A percentile compares a stretch with the other conserved stretches of the same genome.
phyloP scores from a whole-genome alignment of 2,888 invertebrate species.

The Uropetala carovei region DNA sequence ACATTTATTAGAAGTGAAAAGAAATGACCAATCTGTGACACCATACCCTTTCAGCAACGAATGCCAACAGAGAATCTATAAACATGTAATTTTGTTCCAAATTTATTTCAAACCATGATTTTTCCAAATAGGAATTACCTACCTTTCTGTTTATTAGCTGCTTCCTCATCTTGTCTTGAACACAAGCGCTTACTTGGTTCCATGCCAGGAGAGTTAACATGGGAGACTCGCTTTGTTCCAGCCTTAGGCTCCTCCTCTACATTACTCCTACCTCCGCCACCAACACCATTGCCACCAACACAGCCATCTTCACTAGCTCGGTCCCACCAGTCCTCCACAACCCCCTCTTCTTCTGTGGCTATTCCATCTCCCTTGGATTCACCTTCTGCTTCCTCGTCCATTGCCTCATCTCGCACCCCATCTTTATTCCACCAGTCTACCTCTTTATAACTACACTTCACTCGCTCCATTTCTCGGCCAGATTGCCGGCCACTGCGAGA shows the following conservation, averaged over 20 bases:
- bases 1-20: no score
- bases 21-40: no score
- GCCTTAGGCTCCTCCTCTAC: constrained; percentile 23
- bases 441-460: constrained; percentile 43
- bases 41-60: no score
- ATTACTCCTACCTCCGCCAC: not conserved
- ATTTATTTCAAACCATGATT: no score
- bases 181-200: constrained; percentile 44
- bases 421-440: constrained; percentile 58
- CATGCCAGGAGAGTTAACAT: constrained; percentile 22
- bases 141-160: not conserved
- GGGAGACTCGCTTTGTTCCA: constrained; percentile 51
- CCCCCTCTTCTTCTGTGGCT: not conserved
- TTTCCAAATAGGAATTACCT: not conserved
- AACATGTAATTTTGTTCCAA: no score
- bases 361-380: not conserved
- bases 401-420: constrained; percentile 36
- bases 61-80: no score
- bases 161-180: constrained; percentile 52
- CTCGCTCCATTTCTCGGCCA: not conserved
- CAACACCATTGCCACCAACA: not conserved
- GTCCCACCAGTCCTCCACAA: constrained; percentile 60
- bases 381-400: constrained; percentile 51
- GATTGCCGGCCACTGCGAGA: not conserved
- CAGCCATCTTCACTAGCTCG: constrained; percentile 28